Percentiles rank a stretch among this genome's conserved stretches.
Conservation (phyloP, 1,140 invertebrate genomes). For the Drosophila pruinosa region DNA sequence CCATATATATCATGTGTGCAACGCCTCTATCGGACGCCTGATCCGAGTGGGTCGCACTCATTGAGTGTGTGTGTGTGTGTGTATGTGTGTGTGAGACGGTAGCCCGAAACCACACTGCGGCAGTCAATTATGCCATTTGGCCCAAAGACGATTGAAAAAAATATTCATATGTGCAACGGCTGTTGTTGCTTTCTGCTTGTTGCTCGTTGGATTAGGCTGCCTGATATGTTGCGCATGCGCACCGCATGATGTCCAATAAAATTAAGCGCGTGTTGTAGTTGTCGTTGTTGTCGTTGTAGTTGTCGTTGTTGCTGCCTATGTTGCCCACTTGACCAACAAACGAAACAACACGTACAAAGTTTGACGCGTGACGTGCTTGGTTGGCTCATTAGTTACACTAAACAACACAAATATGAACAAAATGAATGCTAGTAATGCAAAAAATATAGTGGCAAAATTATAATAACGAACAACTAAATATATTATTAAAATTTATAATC, state of each 20-base stretch:
- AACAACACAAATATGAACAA: slow-evolving; percentile 10
- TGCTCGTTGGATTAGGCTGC: slow-evolving; percentile 35
- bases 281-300: slow-evolving; percentile 49
- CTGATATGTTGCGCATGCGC: slow-evolving; percentile 67
- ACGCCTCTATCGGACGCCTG: not conserved
- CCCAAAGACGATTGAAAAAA: slow-evolving; percentile 54
- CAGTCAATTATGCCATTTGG: slow-evolving; percentile 78
- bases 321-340: slow-evolving; percentile 76
- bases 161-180: slow-evolving; percentile 38
- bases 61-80: not conserved
- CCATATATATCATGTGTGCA: slow-evolving; percentile 21
- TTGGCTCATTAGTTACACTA: slow-evolving; percentile 52
- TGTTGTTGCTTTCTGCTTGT: slow-evolving; percentile 20
- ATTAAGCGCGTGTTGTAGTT: slow-evolving; percentile 79
- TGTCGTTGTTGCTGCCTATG: slow-evolving; percentile 26
- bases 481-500: not conserved
- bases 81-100: slow-evolving; percentile 13
- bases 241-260: slow-evolving; percentile 76
- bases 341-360: slow-evolving; percentile 78
- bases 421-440: not conserved
- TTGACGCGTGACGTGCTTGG: slow-evolving; percentile 72
- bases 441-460: not conserved
- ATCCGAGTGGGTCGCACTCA: slow-evolving; percentile 22
- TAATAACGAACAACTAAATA: not conserved
- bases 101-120: slow-evolving; percentile 31